These are phyloP conservation scores for Lomographa bimaculata DNA, from an alignment of 2,888 invertebrate genomes.

Conservation along the genomic window DNA sequence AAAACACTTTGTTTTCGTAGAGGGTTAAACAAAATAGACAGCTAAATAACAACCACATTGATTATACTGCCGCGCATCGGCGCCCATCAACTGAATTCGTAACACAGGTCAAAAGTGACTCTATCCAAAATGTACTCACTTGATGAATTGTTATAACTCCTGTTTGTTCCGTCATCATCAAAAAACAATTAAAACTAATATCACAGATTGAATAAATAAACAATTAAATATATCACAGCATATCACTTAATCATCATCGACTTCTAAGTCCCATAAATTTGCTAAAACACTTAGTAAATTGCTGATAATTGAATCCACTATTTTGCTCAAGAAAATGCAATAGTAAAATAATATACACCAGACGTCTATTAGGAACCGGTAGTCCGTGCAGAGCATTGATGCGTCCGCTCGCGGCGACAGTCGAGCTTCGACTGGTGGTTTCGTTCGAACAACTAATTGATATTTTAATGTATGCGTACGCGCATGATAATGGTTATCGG, in stretches of 20 bases:
- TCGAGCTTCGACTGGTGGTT: slow-evolving; percentile 46
- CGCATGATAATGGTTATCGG: slow-evolving; percentile 40
- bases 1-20: no score
- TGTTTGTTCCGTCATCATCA: slow-evolving; percentile 54
- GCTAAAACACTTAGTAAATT: slow-evolving; percentile 42
- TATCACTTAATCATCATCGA: slow-evolving; percentile 54
- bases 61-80: no score
- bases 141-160: slow-evolving; percentile 72
- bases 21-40: no score
- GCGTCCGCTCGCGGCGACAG: slow-evolving; percentile 51
- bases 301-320: slow-evolving; percentile 55
- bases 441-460: slow-evolving; percentile 37
- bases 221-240: slow-evolving; percentile 24
- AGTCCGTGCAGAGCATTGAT: slow-evolving; percentile 48
- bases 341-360: slow-evolving; percentile 66
- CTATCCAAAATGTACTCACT: no score
- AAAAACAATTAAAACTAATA: slow-evolving; percentile 48
- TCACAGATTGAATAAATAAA: slow-evolving; percentile 77
- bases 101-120: no score
- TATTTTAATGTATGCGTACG: slow-evolving; percentile 40
- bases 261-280: slow-evolving; percentile 52
- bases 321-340: slow-evolving; percentile 63
- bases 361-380: slow-evolving; percentile 59
- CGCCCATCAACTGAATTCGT: no score
- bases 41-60: no score